These are phyloP conservation scores for Rhynchotus rufescens DNA, from an alignment of 2,797 vertebrate genomes.

Conservation along the genomic window DNA sequence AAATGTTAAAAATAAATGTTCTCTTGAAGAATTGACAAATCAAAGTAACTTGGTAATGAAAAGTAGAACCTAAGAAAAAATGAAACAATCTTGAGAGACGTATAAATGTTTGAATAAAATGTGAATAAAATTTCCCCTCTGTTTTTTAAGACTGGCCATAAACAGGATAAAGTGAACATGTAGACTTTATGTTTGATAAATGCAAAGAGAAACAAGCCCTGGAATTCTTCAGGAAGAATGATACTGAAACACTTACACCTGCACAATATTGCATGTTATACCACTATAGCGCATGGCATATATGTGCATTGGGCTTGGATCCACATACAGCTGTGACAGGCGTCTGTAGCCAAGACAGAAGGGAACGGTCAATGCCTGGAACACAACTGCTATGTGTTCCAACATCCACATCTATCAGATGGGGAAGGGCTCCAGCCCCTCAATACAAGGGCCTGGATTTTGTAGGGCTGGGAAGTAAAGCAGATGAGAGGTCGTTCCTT, in stretches of 20 bases:
- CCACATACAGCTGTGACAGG: not conserved
- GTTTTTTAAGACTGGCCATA: not conserved
- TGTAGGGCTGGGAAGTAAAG: not conserved
- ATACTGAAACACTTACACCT: not conserved
- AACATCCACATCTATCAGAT: not conserved
- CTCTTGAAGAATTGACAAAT: conserved; percentile 61
- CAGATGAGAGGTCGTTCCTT: not conserved
- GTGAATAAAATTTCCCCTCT: not conserved
- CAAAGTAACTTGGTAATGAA: conserved; percentile 51
- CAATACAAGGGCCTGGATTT: not conserved
- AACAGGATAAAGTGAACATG: not conserved
- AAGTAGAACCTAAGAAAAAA: conserved; percentile 34
- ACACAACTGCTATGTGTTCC: not conserved
- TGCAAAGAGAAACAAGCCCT: not conserved
- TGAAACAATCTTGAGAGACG: conserved; percentile 6
- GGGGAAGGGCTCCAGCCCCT: not conserved
- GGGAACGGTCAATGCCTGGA: not conserved
- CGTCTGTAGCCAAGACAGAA: not conserved
- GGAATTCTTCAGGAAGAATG: not conserved
- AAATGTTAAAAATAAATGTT: conserved; percentile 70
- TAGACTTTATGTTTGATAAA: not conserved
- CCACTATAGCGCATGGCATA: not conserved
- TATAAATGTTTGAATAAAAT: conserved; percentile 36
- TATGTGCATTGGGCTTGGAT: not conserved
- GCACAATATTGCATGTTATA: not conserved